Base-by-base conservation (phyloP, 2,888 invertebrate species). In the Notodonta dromedarius region DNA sequence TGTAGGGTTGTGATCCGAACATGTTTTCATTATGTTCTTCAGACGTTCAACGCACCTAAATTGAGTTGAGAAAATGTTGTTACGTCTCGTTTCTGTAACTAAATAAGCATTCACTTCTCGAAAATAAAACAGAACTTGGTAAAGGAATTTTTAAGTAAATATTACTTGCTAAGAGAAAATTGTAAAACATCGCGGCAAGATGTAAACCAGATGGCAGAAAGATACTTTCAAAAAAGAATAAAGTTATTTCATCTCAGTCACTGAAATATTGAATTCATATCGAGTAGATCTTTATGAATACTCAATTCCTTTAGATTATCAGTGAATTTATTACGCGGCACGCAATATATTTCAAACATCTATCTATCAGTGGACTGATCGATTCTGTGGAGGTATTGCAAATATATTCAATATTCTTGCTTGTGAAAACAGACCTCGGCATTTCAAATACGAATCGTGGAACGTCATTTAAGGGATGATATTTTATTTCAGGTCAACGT, bases 31-130 rank as follows among this genome's bases (percentile, higher is more conserved):
- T 79, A 78, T 70, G 80, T 80, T 84, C 79, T 79, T 76, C 84
- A 86, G 85, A 84, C 85, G 82, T 85, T 86, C 85, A 80, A 79
- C 80, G 82, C 77, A 77, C 83, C 80, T 72, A 86, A 87, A 87
- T 86, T 73, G 82, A 83, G 78, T 85, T 81, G 73, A 76, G 80
- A 63, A 79, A 81, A 83, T 81, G 74, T 82, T 74, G 81, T 84
- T 82, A 80, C 78, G 82, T 78, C 79, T 81, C 83, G 79, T 83
- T 84, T 78, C 80, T 78, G 73, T 84, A 86, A 87, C 84, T 82
- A 85, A 87, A 84, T 84, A 81, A 83, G 77, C 70, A 79, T 83
- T 82, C 79, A 74, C 69, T 78, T 73, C 65, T 69, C 71, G 72
- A 78, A 82, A 81, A 77, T 79, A 86, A 86, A 87, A 86, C 85